Percentiles rank a stretch among this genome's conserved stretches.
phyloP scores from a whole-genome alignment of 2,113 vertebrate genomes.

The Callaeas wilsoni region DNA sequence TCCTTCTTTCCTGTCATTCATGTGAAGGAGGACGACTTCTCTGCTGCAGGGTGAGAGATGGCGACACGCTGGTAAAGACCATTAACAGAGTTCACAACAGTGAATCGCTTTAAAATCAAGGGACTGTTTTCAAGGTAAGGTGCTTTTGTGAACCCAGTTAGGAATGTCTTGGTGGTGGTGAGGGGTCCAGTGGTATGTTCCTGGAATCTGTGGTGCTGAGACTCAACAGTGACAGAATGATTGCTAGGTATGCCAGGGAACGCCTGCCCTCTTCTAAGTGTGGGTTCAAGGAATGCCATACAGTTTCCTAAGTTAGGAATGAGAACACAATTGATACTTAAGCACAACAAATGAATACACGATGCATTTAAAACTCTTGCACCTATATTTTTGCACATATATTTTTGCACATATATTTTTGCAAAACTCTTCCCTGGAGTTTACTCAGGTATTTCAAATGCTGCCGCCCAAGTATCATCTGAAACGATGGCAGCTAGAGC shows the following conservation, averaged over 20 bases:
- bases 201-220: not conserved
- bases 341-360: not conserved
- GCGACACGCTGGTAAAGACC: not conserved
- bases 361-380: not conserved
- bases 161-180: not conserved
- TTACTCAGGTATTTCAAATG: not conserved
- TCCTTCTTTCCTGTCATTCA: not conserved
- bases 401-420: not conserved
- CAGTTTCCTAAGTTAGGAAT: not conserved
- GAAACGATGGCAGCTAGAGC: not conserved
- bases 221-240: not conserved
- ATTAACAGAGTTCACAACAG: not conserved
- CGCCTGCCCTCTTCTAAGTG: not conserved
- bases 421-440: not conserved
- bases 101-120: not conserved
- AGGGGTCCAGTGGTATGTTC: not conserved
- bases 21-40: not conserved
- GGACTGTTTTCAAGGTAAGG: not conserved
- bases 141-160: not conserved
- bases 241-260: rapidly evolving
- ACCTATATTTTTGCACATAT: not conserved
- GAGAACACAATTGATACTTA: not conserved
- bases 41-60: not conserved
- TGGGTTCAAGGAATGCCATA: not conserved
- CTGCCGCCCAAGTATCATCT: not conserved